Conservation (phyloP, 1,140 invertebrate species). For the Drosophila aff. region DNA sequence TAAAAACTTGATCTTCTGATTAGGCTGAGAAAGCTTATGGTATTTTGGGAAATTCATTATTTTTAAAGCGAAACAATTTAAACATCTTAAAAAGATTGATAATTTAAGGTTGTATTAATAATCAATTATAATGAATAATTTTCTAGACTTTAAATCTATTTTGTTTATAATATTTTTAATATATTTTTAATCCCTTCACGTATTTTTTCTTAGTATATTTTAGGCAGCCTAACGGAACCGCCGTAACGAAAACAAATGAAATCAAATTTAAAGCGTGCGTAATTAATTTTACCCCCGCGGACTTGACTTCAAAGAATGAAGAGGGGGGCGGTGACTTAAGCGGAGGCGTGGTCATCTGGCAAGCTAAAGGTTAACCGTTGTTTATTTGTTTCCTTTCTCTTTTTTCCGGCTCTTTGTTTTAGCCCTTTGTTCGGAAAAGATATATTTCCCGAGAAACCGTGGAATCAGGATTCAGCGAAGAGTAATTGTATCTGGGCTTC, state of each 20-base stretch:
- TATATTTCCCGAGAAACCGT: constrained; percentile 6
- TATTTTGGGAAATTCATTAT: too few relatives aligned
- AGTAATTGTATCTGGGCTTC: constrained; percentile 5
- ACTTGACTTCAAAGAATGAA: constrained; percentile 7
- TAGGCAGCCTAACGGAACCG: constrained; percentile 11
- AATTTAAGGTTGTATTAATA: too few relatives aligned
- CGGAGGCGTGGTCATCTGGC: constrained; percentile 15
- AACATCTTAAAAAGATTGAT: too few relatives aligned
- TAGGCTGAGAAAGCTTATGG: too few relatives aligned
- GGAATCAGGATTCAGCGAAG: constrained; percentile 11
- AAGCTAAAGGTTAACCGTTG: constrained; percentile 34
- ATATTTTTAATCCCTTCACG: too few relatives aligned
- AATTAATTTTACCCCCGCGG: constrained; percentile 48
- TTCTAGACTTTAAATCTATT: background rate
- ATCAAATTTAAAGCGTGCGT: constrained; percentile 63
- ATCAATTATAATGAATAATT: background rate
- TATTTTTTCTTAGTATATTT: background rate
- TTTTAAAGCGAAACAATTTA: too few relatives aligned
- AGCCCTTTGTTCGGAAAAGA: constrained; percentile 18
- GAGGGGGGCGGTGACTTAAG: constrained; percentile 7
- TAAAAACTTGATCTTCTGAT: too few relatives aligned
- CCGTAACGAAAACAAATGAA: constrained; percentile 55
- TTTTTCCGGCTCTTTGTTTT: constrained; percentile 6
- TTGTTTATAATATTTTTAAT: background rate
- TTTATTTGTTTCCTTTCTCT: constrained; percentile 36